Evolutionary conservation across 2,888 invertebrate species (phyloP).

Genomic region (Electrophaes corylata): DNA sequence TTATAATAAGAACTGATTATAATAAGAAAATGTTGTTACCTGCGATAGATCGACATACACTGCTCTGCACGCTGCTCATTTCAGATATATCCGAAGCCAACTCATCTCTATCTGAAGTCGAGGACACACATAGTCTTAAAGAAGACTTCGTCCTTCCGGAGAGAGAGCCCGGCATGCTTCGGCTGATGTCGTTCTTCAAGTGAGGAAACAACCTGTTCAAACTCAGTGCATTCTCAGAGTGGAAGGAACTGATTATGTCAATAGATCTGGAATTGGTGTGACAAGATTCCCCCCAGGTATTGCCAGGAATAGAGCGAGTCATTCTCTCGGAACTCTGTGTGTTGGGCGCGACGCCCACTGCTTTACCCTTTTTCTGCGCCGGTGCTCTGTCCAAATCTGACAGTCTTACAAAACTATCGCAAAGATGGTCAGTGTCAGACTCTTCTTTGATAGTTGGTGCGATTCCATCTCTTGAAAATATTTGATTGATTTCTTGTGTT

Average conservation of each 20-base stretch:
- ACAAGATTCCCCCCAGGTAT: slow-evolving; percentile 85
- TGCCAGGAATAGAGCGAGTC: slow-evolving; percentile 88
- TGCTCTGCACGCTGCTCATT: slow-evolving; percentile 83
- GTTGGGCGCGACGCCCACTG: slow-evolving; percentile 41
- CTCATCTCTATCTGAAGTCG: slow-evolving; percentile 72
- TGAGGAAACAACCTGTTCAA: slow-evolving; percentile 86
- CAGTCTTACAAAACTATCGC: slow-evolving; percentile 87
- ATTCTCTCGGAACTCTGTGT: slow-evolving; percentile 78
- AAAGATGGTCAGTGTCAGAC: slow-evolving; percentile 37
- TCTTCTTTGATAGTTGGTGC: slow-evolving; percentile 46
- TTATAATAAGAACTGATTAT: too few species aligned
- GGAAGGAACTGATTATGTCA: slow-evolving; percentile 84
- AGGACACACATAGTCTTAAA: slow-evolving; percentile 50
- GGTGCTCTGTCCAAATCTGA: slow-evolving; percentile 89
- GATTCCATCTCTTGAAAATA: slow-evolving; percentile 8
- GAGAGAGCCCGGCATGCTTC: slow-evolving; percentile 74
- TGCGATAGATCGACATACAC: slow-evolving; percentile 82
- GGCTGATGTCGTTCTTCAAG: slow-evolving; percentile 77
- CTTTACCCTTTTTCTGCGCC: slow-evolving; percentile 69
- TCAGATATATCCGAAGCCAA: slow-evolving; percentile 81
- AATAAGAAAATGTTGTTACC: slow-evolving; percentile 56
- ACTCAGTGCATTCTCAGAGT: slow-evolving; percentile 82
- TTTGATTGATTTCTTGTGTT: slow-evolving; percentile 11
- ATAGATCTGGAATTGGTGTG: slow-evolving; percentile 84
- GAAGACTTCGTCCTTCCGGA: slow-evolving; percentile 63